Evolutionary conservation across 53 echinoderm and acorn worm species (phyloP).

Genomic region (Apostichopus leukothele): DNA sequence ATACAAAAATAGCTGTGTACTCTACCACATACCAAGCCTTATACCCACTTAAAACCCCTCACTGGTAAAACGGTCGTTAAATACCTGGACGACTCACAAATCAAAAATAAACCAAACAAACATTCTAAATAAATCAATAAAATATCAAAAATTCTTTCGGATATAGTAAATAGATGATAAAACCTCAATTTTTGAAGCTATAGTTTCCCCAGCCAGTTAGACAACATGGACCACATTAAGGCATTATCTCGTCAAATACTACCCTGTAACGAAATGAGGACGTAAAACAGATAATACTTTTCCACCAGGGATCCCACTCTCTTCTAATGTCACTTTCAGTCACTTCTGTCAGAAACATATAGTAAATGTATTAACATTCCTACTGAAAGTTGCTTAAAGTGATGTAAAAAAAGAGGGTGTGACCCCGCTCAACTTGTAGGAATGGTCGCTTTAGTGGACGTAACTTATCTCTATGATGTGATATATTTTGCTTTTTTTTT

Average conservation of each 20-base stretch:
- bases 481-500: too few species aligned
- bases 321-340: background rate
- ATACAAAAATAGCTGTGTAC: constrained; percentile 8
- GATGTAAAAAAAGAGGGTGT: too few species aligned
- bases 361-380: too few species aligned
- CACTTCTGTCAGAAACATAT: too few species aligned
- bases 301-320: background rate
- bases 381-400: too few species aligned
- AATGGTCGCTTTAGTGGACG: too few species aligned
- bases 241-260: background rate
- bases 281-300: background rate
- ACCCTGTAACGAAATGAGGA: constrained; percentile 14
- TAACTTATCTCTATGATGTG: too few species aligned
- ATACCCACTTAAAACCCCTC: background rate
- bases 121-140: background rate
- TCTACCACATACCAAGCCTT: background rate
- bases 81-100: background rate
- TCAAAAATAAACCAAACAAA: background rate
- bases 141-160: background rate
- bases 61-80: background rate
- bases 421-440: too few species aligned
- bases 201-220: background rate
- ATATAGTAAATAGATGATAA: background rate
- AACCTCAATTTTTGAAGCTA: background rate
- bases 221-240: background rate